Evolutionary conservation across 1,140 invertebrate genomes (phyloP).

Genomic region (Drosophila paulistorum): DNA sequence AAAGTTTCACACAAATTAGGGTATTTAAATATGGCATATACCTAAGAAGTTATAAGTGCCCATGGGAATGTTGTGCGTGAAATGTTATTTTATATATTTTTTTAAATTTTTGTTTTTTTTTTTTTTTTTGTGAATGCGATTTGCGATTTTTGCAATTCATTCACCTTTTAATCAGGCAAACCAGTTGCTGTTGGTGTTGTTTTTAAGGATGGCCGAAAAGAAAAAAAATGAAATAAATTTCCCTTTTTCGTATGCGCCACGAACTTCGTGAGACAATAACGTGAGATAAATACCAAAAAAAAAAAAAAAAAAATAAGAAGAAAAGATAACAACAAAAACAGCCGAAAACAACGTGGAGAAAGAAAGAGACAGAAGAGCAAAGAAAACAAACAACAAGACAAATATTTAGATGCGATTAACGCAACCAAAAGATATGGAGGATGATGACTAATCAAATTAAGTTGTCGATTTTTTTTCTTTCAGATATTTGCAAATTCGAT

Average conservation of each 20-base stretch:
- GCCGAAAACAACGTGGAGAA: not conserved
- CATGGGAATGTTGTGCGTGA: conserved; percentile 31
- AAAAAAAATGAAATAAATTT: conserved; percentile 56
- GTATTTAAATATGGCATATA: not conserved
- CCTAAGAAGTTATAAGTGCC: not conserved
- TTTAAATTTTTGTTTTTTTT: conserved; percentile 19
- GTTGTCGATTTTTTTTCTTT: conserved; percentile 19
- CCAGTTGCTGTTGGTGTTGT: conserved; percentile 54
- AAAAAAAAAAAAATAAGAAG: too few relatives aligned
- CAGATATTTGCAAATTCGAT: not conserved
- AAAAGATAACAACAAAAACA: conserved; percentile 21
- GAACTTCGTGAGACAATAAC: conserved; percentile 66
- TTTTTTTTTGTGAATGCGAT: conserved; percentile 44
- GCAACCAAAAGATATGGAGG: conserved; percentile 30
- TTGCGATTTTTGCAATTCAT: conserved; percentile 60
- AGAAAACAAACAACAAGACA: conserved; percentile 22
- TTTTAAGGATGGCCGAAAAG: conserved; percentile 38
- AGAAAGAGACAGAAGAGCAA: conserved; percentile 15
- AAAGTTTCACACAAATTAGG: too few relatives aligned
- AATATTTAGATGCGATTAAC: conserved; percentile 38
- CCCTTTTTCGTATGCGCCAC: conserved; percentile 65
- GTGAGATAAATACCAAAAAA: conserved; percentile 71
- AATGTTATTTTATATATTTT: conserved; percentile 25
- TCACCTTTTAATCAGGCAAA: conserved; percentile 78
- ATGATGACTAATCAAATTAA: conserved; percentile 56